Base-by-base conservation (phyloP, 2,113 vertebrate species). In the Aegithalos caudatus region DNA sequence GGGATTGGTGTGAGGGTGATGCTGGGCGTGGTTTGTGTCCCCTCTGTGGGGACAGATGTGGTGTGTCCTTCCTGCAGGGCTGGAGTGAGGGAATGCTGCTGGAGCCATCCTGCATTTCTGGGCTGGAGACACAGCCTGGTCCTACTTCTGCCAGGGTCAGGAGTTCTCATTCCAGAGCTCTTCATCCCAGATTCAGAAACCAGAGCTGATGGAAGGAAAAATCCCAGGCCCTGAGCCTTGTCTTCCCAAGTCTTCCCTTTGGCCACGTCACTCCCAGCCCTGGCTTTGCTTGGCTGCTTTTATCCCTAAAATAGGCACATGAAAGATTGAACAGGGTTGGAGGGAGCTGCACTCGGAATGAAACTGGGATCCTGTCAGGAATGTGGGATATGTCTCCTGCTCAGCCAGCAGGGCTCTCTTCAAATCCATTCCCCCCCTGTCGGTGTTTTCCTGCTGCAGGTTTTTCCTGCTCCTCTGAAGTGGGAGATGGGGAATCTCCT, bases 381-480 rank as follows among this genome's bases (percentile, higher is more conserved):
- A 17, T 0, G 11, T 15, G 78, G 77, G 65, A 20, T 70, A 44
- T 1, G 3, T 6, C 58, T 94, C 25, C 47, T 33, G 92, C 86
- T 76, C 56, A 25, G 47, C 65, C 25, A 20, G 29, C 29, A 28
- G 57, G 51, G 53, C 77, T 67, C n/a, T 0, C 11, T 6, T 9
- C 33, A 13, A 1, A 21, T 4, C 50, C 1, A 0, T 22, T 33
- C 44, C 27, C n/a, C 18, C 54, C 35, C 81, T 16, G 17, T 1
- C 4, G 14, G 22, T 7, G 11, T 45, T 23, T 24, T 57, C 47
- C 77, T 47, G 58, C 83, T 25, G 31, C n/a, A 4, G 69, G 18
- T 4, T 64, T 45, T 19, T 23, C 60, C 42, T 77, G 24, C 25
- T 18, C 11, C 65, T 31, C 20, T 33, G 24, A 4, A 18, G 45